Evolutionary conservation across 2,113 vertebrate genomes (phyloP), one percentile per base, ranked within the genome.

Genomic region (Misgurnus mizolepis): DNA sequence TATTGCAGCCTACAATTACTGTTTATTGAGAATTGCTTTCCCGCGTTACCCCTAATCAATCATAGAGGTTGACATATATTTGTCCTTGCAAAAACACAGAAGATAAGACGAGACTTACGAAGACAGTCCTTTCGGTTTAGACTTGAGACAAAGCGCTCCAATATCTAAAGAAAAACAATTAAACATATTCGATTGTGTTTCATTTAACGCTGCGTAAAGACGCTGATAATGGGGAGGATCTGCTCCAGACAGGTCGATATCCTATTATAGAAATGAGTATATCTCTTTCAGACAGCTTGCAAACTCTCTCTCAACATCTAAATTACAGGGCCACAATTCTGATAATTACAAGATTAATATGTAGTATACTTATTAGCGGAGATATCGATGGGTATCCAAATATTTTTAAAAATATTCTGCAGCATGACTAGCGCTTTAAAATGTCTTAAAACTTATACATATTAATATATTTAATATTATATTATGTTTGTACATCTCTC

Each of bases 261-360:
- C 93, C 94, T 94, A 95, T 95, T 97, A 97, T 94, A 92, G 94
- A 94, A 89, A 91, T 88, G 88, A 91, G 93, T 94, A 92, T 97
- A 98, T 96, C 94, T 95, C 94, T 95, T 94, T 94, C 94, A 94
- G 91, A 89, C 94, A 96, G 93, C 95, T 95, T 93, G 95, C 93
- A 92, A 93, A 94, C 91, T 92, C 92, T 90, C 92, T 91, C 91
- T 91, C 91, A 94, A 95, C 95, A 91, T 95, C 94, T 95, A 95
- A 95, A 96, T 96, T 95, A 95, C 94, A 95, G 93, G 94, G 92
- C 94, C 94, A 94, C 94, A 95, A 95, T 94, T 95, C 94, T 92
- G 95, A 96, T 96, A 96, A 96, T 95, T 94, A 95, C 95, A 94
- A 93, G 93, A 96, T 95, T 95, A 95, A 95, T 95, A 94, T 93